Evolutionary conservation across 1,140 invertebrate species (phyloP).

Genomic region (Campoletis sonorensis): DNA sequence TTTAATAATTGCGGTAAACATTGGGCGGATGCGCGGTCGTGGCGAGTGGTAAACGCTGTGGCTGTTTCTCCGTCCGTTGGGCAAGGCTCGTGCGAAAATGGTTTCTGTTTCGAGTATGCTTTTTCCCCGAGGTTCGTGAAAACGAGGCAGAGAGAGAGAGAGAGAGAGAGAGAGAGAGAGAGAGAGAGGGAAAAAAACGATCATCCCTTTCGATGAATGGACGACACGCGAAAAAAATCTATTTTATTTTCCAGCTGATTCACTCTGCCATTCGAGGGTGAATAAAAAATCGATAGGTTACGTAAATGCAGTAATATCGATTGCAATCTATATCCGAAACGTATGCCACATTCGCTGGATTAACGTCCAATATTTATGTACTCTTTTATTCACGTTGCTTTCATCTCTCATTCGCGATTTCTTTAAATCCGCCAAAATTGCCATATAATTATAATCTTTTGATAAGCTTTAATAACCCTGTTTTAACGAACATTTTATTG

Average conservation of each 20-base stretch:
- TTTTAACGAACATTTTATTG: too few species aligned
- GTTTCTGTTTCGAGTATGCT: background rate
- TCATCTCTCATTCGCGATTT: background rate
- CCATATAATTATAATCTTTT: too few species aligned
- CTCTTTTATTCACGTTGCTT: background rate
- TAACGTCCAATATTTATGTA: background rate
- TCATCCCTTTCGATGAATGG: conserved; percentile 34
- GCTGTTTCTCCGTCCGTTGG: background rate
- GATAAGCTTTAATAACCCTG: too few species aligned
- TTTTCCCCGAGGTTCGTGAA: conserved; percentile 1
- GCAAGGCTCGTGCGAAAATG: background rate
- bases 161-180: background rate
- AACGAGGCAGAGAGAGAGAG: conserved; percentile 37
- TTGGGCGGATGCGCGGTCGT: conserved; percentile 58
- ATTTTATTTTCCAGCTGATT: conserved; percentile 44
- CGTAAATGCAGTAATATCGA: conserved; percentile 22
- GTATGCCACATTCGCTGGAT: background rate
- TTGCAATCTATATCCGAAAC: background rate
- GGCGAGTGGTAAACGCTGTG: conserved; percentile 33
- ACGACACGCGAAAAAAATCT: background rate
- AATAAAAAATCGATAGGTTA: conserved; percentile 34
- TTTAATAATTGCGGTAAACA: conserved; percentile 76
- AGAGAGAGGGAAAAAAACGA: too few species aligned
- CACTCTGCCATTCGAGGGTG: background rate
- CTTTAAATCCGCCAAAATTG: background rate